Evolutionary conservation across 2,113 vertebrate species (phyloP).

Genomic region (Procavia capensis): DNA sequence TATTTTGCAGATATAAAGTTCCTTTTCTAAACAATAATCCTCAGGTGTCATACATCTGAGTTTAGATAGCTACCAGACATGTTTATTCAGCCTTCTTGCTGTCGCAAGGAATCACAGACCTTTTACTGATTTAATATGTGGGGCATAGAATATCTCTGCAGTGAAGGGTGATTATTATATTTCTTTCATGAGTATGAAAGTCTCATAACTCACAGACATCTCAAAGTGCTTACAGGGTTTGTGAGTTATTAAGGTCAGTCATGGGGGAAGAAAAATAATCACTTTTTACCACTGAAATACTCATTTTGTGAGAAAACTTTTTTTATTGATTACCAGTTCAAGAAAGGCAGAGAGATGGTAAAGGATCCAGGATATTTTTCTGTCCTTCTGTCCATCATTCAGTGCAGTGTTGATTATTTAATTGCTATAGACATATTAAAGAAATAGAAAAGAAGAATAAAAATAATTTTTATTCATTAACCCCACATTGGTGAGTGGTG

Average conservation of each 20-base stretch:
- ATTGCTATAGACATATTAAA: background rate
- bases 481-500: no score
- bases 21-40: slow-evolving; percentile 35
- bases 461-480: no score
- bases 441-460: background rate
- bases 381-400: slow-evolving; percentile 48
- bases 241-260: slow-evolving; percentile 73
- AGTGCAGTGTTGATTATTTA: background rate
- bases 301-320: slow-evolving; percentile 77
- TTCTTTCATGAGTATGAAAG: slow-evolving; percentile 68
- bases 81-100: slow-evolving; percentile 54
- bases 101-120: slow-evolving; percentile 5
- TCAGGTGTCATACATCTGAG: slow-evolving; percentile 9
- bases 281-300: slow-evolving; percentile 79
- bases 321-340: slow-evolving; percentile 76
- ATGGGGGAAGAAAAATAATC: slow-evolving; percentile 58
- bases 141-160: slow-evolving; percentile 37
- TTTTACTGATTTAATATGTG: slow-evolving; percentile 60
- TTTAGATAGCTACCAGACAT: background rate
- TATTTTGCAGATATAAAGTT: background rate
- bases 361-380: slow-evolving; percentile 45
- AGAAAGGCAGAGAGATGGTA: slow-evolving; percentile 71
- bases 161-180: slow-evolving; percentile 67
- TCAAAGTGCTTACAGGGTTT: slow-evolving; percentile 60
- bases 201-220: slow-evolving; percentile 73